Evolutionary conservation across 2,113 vertebrate species (phyloP).

Genomic region (Dendropsophus ebraccatus): DNA sequence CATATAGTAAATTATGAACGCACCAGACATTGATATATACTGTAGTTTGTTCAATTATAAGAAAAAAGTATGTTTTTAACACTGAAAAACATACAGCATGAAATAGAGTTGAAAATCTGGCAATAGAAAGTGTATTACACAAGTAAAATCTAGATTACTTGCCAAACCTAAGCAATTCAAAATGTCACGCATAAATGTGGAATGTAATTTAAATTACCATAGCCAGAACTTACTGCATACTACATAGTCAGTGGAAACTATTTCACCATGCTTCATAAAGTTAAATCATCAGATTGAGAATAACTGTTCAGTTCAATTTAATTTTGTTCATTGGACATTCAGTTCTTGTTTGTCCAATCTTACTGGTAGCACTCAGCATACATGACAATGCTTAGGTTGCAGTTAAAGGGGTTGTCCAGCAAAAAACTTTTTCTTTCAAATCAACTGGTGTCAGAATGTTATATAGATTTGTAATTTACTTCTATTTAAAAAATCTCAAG

Average conservation of each 20-base stretch:
- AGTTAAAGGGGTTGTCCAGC: too few relatives aligned
- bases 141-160: neutral
- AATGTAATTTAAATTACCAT: conserved; percentile 37
- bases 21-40: neutral
- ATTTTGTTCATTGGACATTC: neutral
- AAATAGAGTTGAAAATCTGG: neutral
- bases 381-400: neutral
- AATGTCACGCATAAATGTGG: conserved; percentile 44
- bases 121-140: neutral
- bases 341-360: neutral
- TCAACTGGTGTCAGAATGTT: too few relatives aligned
- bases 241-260: conserved; percentile 34
- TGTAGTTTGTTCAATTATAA: neutral
- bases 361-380: neutral
- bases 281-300: neutral
- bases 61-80: neutral
- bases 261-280: conserved; percentile 35
- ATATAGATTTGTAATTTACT: too few relatives aligned
- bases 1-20: neutral
- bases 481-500: too few relatives aligned
- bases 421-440: too few relatives aligned
- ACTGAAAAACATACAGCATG: neutral
- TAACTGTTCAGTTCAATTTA: neutral
- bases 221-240: neutral
- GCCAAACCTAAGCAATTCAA: conserved; percentile 3